Conservation (phyloP, 2,797 vertebrate genomes). For the Gambelia wislizenii region DNA sequence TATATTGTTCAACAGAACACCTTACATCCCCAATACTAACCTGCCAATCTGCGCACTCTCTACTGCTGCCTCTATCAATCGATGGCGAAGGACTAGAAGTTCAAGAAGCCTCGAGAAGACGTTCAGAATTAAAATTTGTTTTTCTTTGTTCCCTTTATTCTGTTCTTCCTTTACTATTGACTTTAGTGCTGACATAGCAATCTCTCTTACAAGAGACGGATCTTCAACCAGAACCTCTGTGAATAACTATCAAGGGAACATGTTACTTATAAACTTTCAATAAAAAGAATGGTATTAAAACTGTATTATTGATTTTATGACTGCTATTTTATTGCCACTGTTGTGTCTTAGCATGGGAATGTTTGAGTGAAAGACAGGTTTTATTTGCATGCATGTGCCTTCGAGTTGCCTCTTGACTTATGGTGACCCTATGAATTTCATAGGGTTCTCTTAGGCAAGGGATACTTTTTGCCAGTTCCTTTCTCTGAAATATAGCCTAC, state of each 20-base stretch:
- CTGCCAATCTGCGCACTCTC: constrained; percentile 74
- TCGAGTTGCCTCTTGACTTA: no score
- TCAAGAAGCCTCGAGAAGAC: constrained; percentile 81
- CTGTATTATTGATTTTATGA: not conserved
- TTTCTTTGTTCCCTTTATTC: constrained; percentile 68
- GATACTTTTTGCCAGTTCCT: no score
- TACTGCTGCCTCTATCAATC: constrained; percentile 74
- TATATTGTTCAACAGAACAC: not conserved
- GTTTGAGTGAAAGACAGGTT: not conserved
- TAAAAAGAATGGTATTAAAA: not conserved
- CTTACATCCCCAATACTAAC: constrained; percentile 61
- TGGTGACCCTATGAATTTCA: no score
- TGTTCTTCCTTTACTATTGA: constrained; percentile 59
- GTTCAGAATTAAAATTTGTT: constrained; percentile 70
- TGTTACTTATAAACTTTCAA: constrained; percentile 2
- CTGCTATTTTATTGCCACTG: not conserved
- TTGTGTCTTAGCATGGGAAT: not conserved
- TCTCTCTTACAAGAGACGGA: constrained; percentile 74
- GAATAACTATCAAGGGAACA: constrained; percentile 78
- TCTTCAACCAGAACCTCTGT: constrained; percentile 78
- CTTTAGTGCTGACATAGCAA: constrained; percentile 70
- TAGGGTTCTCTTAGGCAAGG: no score
- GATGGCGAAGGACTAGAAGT: constrained; percentile 76
- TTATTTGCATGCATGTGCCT: no score
- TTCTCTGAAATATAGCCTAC: no score